These are phyloP conservation scores for Liasis olivaceus DNA, from an alignment of 2,797 vertebrate species.

Conservation along the genomic window DNA sequence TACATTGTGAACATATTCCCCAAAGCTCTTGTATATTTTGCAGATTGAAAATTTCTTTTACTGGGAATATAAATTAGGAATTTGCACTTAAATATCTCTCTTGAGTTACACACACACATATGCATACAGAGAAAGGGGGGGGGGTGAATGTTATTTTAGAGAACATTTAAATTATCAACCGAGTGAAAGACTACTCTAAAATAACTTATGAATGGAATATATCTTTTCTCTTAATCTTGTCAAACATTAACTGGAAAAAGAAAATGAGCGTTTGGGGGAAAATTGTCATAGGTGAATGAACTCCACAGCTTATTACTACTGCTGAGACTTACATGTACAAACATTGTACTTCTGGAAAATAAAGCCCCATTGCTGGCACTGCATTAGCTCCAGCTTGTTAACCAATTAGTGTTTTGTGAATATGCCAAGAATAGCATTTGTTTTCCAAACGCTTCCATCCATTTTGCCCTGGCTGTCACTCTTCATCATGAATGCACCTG, in stretches of 20 bases:
- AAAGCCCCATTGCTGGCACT: neutral
- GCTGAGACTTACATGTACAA: neutral
- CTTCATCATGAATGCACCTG: constrained; percentile 33
- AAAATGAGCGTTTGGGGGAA: neutral
- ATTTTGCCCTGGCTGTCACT: constrained; percentile 29
- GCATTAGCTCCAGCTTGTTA: constrained; percentile 35
- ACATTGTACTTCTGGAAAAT: neutral
- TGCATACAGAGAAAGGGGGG: neutral
- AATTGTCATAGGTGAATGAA: neutral
- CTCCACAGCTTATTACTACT: neutral
- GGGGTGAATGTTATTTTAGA: neutral
- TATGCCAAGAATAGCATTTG: constrained; percentile 33
- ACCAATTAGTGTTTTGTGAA: constrained; percentile 31
- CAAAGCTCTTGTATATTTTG: neutral
- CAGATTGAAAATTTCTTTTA: constrained; percentile 12
- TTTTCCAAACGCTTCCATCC: constrained; percentile 29
- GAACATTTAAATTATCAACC: constrained; percentile 11
- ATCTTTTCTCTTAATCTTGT: constrained; percentile 16
- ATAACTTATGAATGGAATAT: neutral
- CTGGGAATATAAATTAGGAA: constrained; percentile 27
- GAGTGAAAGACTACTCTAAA: neutral
- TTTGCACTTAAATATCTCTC: constrained; percentile 12
- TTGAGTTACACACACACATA: neutral
- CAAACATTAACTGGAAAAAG: constrained; percentile 4
- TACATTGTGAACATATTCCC: constrained; percentile 8